These are phyloP conservation scores for Diuraphis noxia DNA, from an alignment of 1,140 invertebrate genomes.

Conservation along the genomic window DNA sequence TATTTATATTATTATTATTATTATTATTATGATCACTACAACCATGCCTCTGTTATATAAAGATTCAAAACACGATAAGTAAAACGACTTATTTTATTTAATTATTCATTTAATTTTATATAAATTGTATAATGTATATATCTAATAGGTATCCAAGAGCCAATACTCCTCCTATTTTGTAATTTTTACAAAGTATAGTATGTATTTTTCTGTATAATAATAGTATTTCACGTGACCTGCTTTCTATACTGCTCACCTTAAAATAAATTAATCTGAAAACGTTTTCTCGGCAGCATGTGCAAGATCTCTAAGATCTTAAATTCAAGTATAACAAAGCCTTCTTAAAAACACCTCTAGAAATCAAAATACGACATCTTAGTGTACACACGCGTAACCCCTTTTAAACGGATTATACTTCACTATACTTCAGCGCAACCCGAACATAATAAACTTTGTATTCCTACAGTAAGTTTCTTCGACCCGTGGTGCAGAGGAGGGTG, in stretches of 20 bases:
- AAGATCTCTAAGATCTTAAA: background rate
- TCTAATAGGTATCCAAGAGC: background rate
- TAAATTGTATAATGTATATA: no score
- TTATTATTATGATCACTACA: background rate
- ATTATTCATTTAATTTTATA: background rate
- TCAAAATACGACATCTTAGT: background rate
- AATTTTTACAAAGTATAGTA: background rate
- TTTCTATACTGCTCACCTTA: background rate
- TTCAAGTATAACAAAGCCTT: background rate
- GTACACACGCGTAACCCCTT: background rate
- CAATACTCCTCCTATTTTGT: background rate
- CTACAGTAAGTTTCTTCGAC: background rate
- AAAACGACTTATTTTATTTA: background rate
- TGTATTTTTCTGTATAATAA: background rate
- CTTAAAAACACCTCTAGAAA: slow-evolving; percentile 3
- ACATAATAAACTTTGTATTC: slow-evolving; percentile 9
- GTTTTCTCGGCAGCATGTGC: background rate
- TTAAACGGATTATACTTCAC: slow-evolving; percentile 3
- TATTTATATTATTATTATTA: background rate
- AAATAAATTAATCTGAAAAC: slow-evolving; percentile 5
- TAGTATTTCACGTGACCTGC: background rate
- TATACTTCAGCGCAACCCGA: background rate
- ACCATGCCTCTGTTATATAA: background rate
- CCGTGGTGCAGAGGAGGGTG: background rate
- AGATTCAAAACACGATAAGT: background rate